A percentile compares a stretch with the other conserved stretches of the same genome.
These are phyloP conservation scores for Apistogramma diplotaenia DNA, from an alignment of 2,113 vertebrate genomes.

Conservation along the genomic window DNA sequence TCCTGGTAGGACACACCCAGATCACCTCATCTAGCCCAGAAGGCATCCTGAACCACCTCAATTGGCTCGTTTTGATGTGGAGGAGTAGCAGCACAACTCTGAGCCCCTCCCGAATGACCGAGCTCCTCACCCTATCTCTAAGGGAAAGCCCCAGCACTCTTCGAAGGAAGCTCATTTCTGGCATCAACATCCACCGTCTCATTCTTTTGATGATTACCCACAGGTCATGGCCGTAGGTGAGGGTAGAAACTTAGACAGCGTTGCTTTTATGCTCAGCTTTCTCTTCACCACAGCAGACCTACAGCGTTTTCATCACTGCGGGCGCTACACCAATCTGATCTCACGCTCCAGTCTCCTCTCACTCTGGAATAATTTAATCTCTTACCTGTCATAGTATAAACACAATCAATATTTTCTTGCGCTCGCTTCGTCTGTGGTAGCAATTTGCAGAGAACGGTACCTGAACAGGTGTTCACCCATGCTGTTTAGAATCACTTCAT, in stretches of 20 bases:
- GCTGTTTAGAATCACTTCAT: slow-evolving; percentile 96
- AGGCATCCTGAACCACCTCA: not conserved
- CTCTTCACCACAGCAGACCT: too few species aligned
- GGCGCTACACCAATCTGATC: not conserved
- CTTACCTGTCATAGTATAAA: not conserved
- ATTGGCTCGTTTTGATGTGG: not conserved
- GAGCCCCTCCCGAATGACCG: not conserved
- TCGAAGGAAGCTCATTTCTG: not conserved
- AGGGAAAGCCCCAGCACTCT: not conserved
- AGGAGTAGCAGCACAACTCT: not conserved
- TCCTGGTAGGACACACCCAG: not conserved
- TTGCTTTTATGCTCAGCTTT: too few species aligned
- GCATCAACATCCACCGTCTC: not conserved
- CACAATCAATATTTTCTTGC: not conserved
- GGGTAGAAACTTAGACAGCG: not conserved
- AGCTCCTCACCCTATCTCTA: not conserved
- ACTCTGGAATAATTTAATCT: not conserved
- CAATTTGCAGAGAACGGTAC: slow-evolving; percentile 62
- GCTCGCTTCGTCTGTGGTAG: too few species aligned
- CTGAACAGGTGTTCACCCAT: slow-evolving; percentile 99
- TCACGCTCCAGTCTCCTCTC: not conserved
- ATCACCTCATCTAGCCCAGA: not conserved
- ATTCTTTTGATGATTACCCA: not conserved
- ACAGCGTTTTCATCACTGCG: not conserved
- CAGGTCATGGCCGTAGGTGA: not conserved